phyloP scores from a whole-genome alignment of 2,113 vertebrate genomes.

The Casuarius casuarius region DNA sequence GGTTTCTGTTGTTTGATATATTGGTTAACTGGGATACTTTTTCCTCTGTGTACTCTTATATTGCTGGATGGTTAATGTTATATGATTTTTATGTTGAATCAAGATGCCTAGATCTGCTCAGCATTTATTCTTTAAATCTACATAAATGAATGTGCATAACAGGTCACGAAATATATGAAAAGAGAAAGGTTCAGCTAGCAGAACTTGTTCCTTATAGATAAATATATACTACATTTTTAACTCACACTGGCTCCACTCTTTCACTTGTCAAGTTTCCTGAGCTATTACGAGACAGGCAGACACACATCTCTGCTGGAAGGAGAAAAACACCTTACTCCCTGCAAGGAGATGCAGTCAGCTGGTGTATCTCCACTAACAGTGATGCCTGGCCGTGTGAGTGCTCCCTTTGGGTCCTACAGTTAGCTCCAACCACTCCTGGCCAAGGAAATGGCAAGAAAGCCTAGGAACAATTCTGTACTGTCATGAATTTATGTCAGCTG shows the following conservation, averaged over 20 bases:
- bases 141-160: background rate
- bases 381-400: background rate
- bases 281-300: background rate
- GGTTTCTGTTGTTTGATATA: background rate
- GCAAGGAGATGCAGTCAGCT: background rate
- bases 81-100: background rate
- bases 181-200: background rate
- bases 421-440: background rate
- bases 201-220: background rate
- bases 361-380: background rate
- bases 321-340: background rate
- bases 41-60: background rate
- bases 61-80: background rate
- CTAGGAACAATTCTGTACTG: background rate
- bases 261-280: background rate
- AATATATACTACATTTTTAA: background rate
- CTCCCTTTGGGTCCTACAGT: background rate
- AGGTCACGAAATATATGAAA: background rate
- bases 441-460: background rate
- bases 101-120: background rate
- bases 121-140: background rate
- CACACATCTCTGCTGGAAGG: background rate
- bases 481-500: background rate
- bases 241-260: background rate
- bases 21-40: background rate